These are phyloP conservation scores for Falco punctatus DNA, from an alignment of 2,113 vertebrate species.

Conservation along the genomic window DNA sequence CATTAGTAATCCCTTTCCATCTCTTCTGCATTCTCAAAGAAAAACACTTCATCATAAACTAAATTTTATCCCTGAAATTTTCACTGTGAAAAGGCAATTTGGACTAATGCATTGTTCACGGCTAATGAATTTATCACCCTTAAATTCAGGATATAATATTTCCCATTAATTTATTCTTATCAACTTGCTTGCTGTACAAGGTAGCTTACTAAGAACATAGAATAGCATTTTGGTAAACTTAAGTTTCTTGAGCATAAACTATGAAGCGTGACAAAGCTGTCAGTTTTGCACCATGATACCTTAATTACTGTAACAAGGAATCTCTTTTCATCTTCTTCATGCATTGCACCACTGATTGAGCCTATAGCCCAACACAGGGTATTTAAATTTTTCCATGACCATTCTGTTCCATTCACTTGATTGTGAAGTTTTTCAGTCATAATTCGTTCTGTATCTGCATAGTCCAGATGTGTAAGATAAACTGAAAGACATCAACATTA, in stretches of 20 bases:
- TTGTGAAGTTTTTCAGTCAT: slow-evolving; percentile 99
- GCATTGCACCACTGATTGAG: slow-evolving; percentile 98
- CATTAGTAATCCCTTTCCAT: background rate
- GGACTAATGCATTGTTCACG: background rate
- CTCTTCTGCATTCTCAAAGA: background rate
- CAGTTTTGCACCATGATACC: slow-evolving; percentile 70
- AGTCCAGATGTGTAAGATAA: slow-evolving; percentile 98
- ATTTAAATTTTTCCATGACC: slow-evolving; percentile 99
- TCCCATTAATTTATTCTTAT: background rate
- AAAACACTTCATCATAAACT: background rate
- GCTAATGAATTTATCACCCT: background rate
- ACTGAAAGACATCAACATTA: slow-evolving; percentile 74
- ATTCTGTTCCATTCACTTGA: slow-evolving; percentile 97
- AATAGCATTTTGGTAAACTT: background rate
- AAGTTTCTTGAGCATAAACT: background rate
- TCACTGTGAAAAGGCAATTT: background rate
- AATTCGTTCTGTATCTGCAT: slow-evolving; percentile 96
- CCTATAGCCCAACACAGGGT: slow-evolving; percentile 98
- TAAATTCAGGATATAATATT: background rate
- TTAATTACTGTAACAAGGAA: slow-evolving; percentile 99
- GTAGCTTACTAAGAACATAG: background rate
- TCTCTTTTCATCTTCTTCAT: slow-evolving; percentile 97
- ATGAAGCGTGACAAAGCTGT: background rate
- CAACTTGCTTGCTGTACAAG: background rate
- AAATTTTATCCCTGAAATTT: background rate